Conservation (phyloP, 2,888 invertebrate genomes). For the Idaea straminata region DNA sequence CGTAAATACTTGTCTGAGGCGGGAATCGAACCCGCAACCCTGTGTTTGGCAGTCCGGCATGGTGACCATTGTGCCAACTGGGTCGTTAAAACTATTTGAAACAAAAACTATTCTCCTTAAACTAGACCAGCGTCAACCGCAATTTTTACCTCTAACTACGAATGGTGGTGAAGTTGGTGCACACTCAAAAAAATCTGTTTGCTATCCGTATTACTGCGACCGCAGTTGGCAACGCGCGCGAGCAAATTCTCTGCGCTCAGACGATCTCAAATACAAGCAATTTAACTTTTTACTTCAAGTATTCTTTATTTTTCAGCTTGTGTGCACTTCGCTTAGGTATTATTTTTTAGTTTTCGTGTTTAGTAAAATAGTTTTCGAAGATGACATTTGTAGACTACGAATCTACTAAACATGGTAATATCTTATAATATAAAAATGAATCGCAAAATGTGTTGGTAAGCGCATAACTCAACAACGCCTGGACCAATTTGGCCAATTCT, state of each 20-base stretch:
- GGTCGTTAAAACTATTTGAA: background rate
- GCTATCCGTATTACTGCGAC: slow-evolving; percentile 22
- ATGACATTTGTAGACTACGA: too few species aligned
- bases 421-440: too few species aligned
- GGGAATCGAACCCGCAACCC: too few species aligned
- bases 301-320: slow-evolving; percentile 24
- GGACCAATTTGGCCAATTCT: too few species aligned
- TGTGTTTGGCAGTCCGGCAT: too few species aligned
- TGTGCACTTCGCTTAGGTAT: slow-evolving; percentile 18
- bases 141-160: background rate
- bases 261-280: slow-evolving; percentile 45
- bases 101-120: background rate
- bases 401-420: too few species aligned
- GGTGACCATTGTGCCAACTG: too few species aligned
- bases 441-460: too few species aligned
- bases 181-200: slow-evolving; percentile 20
- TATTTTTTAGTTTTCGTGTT: background rate
- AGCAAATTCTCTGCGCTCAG: slow-evolving; percentile 39
- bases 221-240: slow-evolving; percentile 21
- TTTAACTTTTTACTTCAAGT: slow-evolving; percentile 57
- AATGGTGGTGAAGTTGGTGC: slow-evolving; percentile 7
- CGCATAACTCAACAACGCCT: too few species aligned
- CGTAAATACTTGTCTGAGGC: too few species aligned
- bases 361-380: too few species aligned
- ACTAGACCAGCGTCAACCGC: background rate